Evolutionary conservation across 2,888 invertebrate genomes (phyloP).

Genomic region (Harpagoxenus sublaevis): DNA sequence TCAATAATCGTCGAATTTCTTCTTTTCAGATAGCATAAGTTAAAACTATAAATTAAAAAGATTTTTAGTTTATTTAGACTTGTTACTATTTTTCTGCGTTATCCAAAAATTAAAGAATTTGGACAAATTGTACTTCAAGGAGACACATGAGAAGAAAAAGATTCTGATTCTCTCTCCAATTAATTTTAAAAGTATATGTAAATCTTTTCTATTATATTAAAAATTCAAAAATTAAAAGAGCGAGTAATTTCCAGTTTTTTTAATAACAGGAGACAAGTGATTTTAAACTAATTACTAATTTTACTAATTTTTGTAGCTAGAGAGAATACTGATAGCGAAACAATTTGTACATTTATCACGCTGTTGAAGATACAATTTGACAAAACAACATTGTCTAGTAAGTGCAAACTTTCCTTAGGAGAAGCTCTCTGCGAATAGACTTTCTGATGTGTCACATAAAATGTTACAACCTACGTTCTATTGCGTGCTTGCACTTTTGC

Average conservation of each 20-base stretch:
- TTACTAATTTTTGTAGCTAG: not conserved
- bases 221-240: not conserved
- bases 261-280: not conserved
- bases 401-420: constrained; percentile 2
- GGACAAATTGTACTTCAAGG: not conserved
- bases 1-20: not conserved
- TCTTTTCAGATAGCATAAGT: not conserved
- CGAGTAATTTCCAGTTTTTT: not conserved
- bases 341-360: not conserved
- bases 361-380: constrained; percentile 17
- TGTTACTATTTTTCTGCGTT: not conserved
- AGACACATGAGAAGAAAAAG: not conserved
- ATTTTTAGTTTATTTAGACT: not conserved
- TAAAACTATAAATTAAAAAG: not conserved
- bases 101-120: not conserved
- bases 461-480: not conserved
- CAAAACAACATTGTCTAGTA: constrained; percentile 3
- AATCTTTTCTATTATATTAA: not conserved
- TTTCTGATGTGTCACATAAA: not conserved
- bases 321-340: not conserved
- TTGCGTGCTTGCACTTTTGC: constrained; percentile 6
- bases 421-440: not conserved
- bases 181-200: not conserved
- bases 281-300: not conserved
- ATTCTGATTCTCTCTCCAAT: not conserved